Base-by-base conservation (phyloP, 2,797 vertebrate genomes). In the Sebastes minor region DNA sequence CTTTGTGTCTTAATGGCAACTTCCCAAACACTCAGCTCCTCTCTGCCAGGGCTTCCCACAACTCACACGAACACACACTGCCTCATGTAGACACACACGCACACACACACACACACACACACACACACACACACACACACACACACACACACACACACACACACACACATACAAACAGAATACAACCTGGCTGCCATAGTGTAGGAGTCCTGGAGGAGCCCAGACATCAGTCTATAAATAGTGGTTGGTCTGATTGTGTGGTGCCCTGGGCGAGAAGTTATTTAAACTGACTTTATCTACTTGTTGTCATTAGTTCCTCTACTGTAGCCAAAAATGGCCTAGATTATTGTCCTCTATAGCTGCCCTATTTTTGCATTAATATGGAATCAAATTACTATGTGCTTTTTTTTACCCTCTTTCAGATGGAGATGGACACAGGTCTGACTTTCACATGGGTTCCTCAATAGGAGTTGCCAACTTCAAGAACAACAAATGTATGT, bases 1-100 rank as follows among this genome's bases (percentile, higher is more conserved):
- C 88, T 95, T 94, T 94, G 86, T 94, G 92, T 95, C 92, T 89
- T 86, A 86, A 86, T 94, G 94, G 92, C 90, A 94, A 93, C 89
- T 92, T 91, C 92, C 92, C 92, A 95, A 95, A 95, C 92, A 94
- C 85, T 84, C 88, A 88, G 74, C 77, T 92, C 80, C 86, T 91
- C 88, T 91, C 81, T 88, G 87, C 85, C 85, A 90, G 90, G 87
- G 79, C 86, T 87, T 92, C 88, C 85, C 90, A 92, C 81, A 87
- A 86, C 79, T 88, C 76, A 87, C 74, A 88, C 77, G 2, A 84
- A 90, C 83, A 84, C 82, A 78, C 78, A 67, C 65, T 33, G 64
- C 78, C 77, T 84, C 82, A 82, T 79, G 65, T 64, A 83, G 27
- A 76, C 67, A 75, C 65, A 80, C 61, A 78, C 62, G 78, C 30